phyloP scores from a whole-genome alignment of 2,797 vertebrate species.

The Sebastolobus alascanus region DNA sequence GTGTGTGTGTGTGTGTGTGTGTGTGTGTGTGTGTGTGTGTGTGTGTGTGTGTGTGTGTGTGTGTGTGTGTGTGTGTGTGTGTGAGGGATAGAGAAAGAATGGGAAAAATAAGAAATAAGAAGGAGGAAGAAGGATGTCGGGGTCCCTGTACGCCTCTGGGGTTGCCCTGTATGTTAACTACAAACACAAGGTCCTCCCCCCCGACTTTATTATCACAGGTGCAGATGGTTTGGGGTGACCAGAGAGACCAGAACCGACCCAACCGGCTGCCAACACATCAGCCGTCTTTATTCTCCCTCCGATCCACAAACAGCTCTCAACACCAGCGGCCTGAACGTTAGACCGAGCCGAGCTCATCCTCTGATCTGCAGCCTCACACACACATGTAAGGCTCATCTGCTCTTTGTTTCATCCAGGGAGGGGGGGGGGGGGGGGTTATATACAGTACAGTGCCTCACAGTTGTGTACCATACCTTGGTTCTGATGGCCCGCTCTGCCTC shows the following conservation, averaged over 20 bases:
- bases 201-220: slow-evolving; percentile 81
- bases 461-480: slow-evolving; percentile 81
- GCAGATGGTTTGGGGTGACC: slow-evolving; percentile 78
- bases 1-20: slow-evolving; percentile 20
- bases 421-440: too few species aligned
- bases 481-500: slow-evolving; percentile 86
- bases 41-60: slow-evolving; percentile 19
- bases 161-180: slow-evolving; percentile 72
- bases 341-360: slow-evolving; percentile 16
- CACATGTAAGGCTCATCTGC: slow-evolving; percentile 24
- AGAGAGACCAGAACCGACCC: slow-evolving; percentile 53
- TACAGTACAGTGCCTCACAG: too few species aligned
- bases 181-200: slow-evolving; percentile 64
- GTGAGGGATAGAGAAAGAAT: not conserved
- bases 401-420: slow-evolving; percentile 4
- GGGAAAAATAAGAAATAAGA: slow-evolving; percentile 26
- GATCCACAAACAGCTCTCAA: slow-evolving; percentile 2
- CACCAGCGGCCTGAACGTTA: not conserved
- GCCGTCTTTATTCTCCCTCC: not conserved
- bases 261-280: slow-evolving; percentile 46
- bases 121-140: slow-evolving; percentile 38
- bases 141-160: slow-evolving; percentile 53
- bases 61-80: too few species aligned
- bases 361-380: slow-evolving; percentile 13
- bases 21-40: slow-evolving; percentile 12